phyloP scores from a whole-genome alignment of 2,797 vertebrate genomes.

The Trichosurus vulpecula region DNA sequence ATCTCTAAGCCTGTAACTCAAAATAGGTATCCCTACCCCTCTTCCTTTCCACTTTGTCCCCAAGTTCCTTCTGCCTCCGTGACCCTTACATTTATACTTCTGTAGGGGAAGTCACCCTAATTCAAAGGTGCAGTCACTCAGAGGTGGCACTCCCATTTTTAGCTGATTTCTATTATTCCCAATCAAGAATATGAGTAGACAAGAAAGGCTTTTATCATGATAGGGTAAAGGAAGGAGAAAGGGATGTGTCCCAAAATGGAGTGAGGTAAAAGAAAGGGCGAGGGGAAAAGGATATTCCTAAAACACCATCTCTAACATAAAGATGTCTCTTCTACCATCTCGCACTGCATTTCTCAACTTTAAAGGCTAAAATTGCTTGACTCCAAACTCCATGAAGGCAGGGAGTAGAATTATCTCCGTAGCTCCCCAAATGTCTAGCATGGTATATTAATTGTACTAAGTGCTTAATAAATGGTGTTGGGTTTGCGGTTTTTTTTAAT shows the following conservation, averaged over 20 bases:
- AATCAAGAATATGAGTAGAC: constrained; percentile 9
- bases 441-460: neutral
- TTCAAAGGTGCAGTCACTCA: neutral
- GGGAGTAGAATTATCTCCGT: neutral
- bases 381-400: neutral
- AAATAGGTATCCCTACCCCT: neutral
- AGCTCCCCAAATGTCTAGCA: neutral
- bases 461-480: neutral
- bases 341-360: neutral
- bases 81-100: neutral
- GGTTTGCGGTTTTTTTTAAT: neutral
- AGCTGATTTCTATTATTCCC: neutral
- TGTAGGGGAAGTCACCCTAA: neutral
- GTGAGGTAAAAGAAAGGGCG: neutral
- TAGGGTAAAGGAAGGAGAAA: constrained; percentile 32
- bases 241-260: neutral
- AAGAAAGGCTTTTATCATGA: constrained; percentile 61
- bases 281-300: neutral
- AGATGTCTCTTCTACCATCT: neutral
- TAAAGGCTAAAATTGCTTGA: neutral
- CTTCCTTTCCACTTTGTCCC: neutral
- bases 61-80: neutral
- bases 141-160: neutral
- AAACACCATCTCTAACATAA: neutral
- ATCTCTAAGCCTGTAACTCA: neutral